Base-by-base conservation (phyloP, 2,113 vertebrate species). In the Pituophis catenifer region DNA sequence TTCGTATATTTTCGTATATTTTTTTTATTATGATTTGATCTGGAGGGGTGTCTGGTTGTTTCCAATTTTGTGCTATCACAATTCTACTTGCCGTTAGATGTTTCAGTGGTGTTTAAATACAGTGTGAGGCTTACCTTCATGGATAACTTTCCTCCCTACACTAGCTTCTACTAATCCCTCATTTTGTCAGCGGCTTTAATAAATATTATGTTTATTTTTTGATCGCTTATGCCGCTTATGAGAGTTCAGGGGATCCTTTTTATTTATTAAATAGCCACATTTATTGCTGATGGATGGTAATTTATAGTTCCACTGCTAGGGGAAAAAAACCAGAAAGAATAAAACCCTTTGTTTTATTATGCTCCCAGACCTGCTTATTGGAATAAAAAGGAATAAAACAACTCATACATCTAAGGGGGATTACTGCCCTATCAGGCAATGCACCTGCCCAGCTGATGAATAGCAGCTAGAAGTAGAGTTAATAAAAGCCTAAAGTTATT, bases 381-480 rank as follows among this genome's bases (percentile, higher is more conserved):
- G 95, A 95, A 96, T 98, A 97, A 97, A 93, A 97, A 97, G 95
- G 97, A 97, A 97, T 96, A 97, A 97, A 98, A 97, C 96, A 98
- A 96, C 95, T 96, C 97, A 95, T 97, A 97, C 94, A 97, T 97
- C 93, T 94, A 96, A 95, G 91, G 96, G 94, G 97, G 95, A 97
- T 97, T 97, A 97, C 97, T 98, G 96, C 96, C 97, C 97, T 98
- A 98, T 97, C 96, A 97, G 95, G 97, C 96, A 97, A 97, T 98
- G 96, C 97, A 97, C 96, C 96, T 97, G 97, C 97, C 97, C 96
- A 94, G 95, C 97, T 98, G 97, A 98, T 98, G 97, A 98, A 98
- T 98, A 98, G 97, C 96, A 96, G 95, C 97, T 97, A 95, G 93
- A 95, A 96, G 97, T 96, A 94, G 94, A 97, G 97, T 97, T 98